Conservation (phyloP, 2,888 invertebrate species). For the Arenicola marina region DNA sequence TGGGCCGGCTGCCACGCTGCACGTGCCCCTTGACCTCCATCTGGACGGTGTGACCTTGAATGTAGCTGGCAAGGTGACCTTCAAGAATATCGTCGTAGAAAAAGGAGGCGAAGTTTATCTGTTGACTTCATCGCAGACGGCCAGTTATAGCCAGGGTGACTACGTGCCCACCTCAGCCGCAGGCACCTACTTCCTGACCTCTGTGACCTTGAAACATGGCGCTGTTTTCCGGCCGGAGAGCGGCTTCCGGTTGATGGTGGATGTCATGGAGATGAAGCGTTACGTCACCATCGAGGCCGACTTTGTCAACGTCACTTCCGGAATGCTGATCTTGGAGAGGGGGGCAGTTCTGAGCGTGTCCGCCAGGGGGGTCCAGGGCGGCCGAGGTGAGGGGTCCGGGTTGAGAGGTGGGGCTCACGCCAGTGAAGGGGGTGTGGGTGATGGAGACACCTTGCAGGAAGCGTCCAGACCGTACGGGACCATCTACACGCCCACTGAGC, state of each 20-base stretch:
- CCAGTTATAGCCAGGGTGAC: conserved; percentile 33
- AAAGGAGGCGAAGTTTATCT: conserved; percentile 35
- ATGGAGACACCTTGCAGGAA: conserved; percentile 6
- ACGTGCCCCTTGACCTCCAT: conserved; percentile 39
- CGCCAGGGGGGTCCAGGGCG: conserved; percentile 40
- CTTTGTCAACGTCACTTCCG: conserved; percentile 37
- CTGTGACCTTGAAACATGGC: conserved; percentile 37
- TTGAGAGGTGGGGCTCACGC: conserved; percentile 13
- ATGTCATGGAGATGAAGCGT: conserved; percentile 40
- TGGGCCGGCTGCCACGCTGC: conserved; percentile 35
- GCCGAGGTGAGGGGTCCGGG: conserved; percentile 5
- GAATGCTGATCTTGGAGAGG: conserved; percentile 38
- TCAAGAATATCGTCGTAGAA: conserved; percentile 42
- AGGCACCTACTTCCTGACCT: conserved; percentile 36
- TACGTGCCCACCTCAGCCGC: conserved; percentile 32
- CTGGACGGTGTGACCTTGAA: conserved; percentile 37
- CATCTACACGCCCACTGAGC: conserved; percentile 35
- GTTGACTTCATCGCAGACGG: conserved; percentile 38
- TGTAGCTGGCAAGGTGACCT: conserved; percentile 40
- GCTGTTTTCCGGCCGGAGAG: conserved; percentile 34
- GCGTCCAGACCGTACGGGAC: conserved; percentile 40
- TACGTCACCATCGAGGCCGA: conserved; percentile 37
- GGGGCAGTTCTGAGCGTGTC: conserved; percentile 38
- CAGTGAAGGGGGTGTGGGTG: conserved; percentile 40
- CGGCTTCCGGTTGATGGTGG: conserved; percentile 26